These are phyloP conservation scores for Nemurella pictetii DNA, from an alignment of 2,888 invertebrate genomes.

Conservation along the genomic window DNA sequence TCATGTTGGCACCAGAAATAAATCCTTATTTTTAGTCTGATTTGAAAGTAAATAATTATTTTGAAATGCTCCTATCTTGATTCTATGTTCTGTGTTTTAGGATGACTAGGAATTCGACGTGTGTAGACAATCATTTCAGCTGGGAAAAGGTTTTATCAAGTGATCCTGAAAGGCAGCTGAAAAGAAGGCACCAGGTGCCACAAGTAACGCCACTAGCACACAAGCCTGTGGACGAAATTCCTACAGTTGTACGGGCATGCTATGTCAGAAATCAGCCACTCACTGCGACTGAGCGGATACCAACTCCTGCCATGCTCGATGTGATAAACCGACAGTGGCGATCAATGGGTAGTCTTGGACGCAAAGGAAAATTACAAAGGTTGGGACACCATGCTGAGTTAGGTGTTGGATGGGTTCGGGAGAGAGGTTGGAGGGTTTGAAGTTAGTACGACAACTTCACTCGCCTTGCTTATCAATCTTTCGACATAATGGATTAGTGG, in stretches of 20 bases:
- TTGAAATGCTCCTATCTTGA: no score
- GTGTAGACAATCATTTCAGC: conserved; percentile 57
- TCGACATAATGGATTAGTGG: no score
- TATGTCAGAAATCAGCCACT: neutral
- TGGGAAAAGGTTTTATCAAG: conserved; percentile 69
- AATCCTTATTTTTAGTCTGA: no score
- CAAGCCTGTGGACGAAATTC: conserved; percentile 38
- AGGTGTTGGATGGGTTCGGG: no score
- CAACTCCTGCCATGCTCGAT: conserved; percentile 73
- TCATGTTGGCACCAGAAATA: no score
- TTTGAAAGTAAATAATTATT: no score
- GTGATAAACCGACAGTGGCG: conserved; percentile 57
- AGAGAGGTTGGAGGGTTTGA: no score
- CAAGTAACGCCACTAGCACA: conserved; percentile 51
- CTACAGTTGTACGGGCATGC: neutral
- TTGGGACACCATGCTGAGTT: no score
- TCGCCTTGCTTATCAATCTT: no score
- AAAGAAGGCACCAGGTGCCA: conserved; percentile 51
- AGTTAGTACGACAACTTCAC: no score
- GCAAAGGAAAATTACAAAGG: neutral
- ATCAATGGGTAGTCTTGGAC: conserved; percentile 51
- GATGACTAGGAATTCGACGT: conserved; percentile 37
- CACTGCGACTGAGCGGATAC: conserved; percentile 50
- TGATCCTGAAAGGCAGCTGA: conserved; percentile 65
- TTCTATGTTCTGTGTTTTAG: conserved; percentile 19